Conservation (phyloP, 2,888 invertebrate genomes). For the Eutolmus rufibarbis region DNA sequence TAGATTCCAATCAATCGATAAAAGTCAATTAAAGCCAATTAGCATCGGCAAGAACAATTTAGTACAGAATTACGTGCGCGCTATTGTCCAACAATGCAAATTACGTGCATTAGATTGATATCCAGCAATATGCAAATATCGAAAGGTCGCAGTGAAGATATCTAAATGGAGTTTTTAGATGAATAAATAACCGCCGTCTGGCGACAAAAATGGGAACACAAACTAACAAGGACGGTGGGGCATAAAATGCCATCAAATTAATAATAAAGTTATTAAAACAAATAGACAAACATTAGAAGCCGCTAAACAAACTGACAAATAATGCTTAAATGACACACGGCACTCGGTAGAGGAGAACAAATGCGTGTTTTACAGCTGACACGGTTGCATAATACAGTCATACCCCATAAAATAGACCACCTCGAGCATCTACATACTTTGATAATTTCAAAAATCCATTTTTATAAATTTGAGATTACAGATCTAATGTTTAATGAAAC, state of each 20-base stretch:
- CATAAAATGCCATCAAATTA: background rate
- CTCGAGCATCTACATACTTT: too few relatives aligned
- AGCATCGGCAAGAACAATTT: constrained; percentile 18
- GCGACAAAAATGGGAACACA: background rate
- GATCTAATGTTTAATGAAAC: too few relatives aligned
- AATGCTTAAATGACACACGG: background rate
- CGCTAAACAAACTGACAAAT: constrained; percentile 15
- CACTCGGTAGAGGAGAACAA: background rate
- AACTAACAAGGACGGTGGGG: background rate
- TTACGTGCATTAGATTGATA: background rate
- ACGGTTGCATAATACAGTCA: too few relatives aligned
- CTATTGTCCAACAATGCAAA: background rate
- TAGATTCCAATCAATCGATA: constrained; percentile 39
- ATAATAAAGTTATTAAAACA: background rate
- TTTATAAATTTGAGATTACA: too few relatives aligned
- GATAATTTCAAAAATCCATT: too few relatives aligned
- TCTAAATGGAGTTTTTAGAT: constrained; percentile 3
- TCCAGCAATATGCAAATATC: constrained; percentile 27
- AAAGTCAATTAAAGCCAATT: constrained; percentile 38
- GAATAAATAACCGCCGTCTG: constrained; percentile 7
- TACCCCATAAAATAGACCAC: too few relatives aligned
- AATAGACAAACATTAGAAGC: constrained; percentile 7
- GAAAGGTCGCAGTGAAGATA: constrained; percentile 6
- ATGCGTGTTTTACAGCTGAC: too few relatives aligned
- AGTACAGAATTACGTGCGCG: constrained; percentile 6